These are phyloP conservation scores for Dinoponera quadriceps DNA, from an alignment of 1,140 invertebrate genomes.

Conservation along the genomic window DNA sequence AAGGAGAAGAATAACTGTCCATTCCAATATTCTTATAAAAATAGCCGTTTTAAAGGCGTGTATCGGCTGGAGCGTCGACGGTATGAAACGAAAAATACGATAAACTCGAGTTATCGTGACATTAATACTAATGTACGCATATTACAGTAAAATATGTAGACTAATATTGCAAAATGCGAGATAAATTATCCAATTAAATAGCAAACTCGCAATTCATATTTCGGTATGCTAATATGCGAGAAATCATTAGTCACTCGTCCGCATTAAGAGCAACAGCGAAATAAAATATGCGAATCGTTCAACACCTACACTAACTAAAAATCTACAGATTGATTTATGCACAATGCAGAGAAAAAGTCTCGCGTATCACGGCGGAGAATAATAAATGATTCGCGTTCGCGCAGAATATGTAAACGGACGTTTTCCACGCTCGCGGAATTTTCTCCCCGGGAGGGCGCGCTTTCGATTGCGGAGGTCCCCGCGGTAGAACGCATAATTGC, in stretches of 20 bases:
- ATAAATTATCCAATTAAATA: constrained; percentile 34
- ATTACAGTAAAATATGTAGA: background rate
- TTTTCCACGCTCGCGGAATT: background rate
- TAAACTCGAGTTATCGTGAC: background rate
- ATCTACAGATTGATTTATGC: constrained; percentile 27
- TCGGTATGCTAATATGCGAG: constrained; percentile 15
- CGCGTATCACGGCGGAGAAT: background rate
- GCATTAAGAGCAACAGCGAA: background rate
- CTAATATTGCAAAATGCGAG: background rate
- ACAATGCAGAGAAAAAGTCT: background rate
- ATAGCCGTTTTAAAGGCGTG: background rate
- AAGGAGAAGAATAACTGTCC: background rate
- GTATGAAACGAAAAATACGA: background rate
- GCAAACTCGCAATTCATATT: background rate
- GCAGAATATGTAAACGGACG: background rate
- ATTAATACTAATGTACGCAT: constrained; percentile 8
- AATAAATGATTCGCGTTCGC: constrained; percentile 14
- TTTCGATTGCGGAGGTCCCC: constrained; percentile 5
- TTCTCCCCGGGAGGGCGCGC: no score
- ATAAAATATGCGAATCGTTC: background rate
- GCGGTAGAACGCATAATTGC: constrained; percentile 7
- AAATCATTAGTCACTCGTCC: constrained; percentile 4
- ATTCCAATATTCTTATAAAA: background rate
- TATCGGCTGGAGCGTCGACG: background rate
- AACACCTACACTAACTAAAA: constrained; percentile 14